Evolutionary conservation across 2,888 invertebrate genomes (phyloP).

Genomic region (Griposia aprilina): DNA sequence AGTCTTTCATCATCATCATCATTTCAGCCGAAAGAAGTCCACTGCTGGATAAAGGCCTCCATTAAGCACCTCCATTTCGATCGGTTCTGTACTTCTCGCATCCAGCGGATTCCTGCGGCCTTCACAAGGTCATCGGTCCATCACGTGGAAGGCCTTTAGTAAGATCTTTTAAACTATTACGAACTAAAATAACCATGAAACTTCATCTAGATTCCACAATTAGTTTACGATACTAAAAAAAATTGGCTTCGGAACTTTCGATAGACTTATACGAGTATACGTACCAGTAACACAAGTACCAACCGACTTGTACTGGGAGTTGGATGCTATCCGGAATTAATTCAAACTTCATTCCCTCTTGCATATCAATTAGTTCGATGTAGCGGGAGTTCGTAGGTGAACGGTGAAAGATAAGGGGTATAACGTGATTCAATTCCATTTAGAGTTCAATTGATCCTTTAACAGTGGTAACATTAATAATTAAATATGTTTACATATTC

Average conservation of each 20-base stretch:
- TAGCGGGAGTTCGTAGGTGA: constrained; percentile 68
- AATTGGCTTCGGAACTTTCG: neutral
- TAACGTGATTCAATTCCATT: constrained; percentile 66
- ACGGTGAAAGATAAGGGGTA: constrained; percentile 64
- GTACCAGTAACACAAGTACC: constrained; percentile 24
- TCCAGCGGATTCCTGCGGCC: neutral
- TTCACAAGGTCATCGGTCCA: neutral
- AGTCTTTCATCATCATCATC: neutral
- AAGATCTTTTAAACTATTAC: neutral
- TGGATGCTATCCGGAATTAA: constrained; percentile 76
- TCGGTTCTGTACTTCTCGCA: neutral
- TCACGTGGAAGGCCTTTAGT: neutral
- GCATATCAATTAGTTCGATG: constrained; percentile 80
- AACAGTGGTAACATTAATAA: neutral
- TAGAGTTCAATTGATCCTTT: constrained; percentile 26
- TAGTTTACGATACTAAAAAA: neutral
- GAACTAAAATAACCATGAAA: neutral
- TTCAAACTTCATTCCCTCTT: constrained; percentile 77
- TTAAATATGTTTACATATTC: neutral
- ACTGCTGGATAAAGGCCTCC: neutral
- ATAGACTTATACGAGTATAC: constrained; percentile 20
- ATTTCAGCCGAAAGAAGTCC: neutral
- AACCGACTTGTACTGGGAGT: constrained; percentile 37
- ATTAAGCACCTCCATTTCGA: neutral
- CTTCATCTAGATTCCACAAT: neutral